These are phyloP conservation scores for Pyrgus malvae DNA, from an alignment of 2,888 invertebrate species.

Conservation along the genomic window DNA sequence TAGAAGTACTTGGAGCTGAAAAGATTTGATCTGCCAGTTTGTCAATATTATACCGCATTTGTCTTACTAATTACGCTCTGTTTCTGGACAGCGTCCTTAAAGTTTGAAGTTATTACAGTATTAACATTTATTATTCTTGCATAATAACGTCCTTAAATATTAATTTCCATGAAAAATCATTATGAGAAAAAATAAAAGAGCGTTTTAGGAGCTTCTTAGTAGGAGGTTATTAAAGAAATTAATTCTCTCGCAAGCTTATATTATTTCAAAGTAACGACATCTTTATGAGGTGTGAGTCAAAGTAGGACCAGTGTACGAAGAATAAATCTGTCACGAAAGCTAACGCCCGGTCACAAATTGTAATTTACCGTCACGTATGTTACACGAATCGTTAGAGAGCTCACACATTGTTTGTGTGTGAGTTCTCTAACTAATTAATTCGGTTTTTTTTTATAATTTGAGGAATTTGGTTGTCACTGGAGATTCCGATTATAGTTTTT, in stretches of 20 bases:
- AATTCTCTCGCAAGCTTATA: constrained; percentile 59
- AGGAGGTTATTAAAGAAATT: constrained; percentile 57
- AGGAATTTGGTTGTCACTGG: neutral
- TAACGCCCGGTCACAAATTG: constrained; percentile 73
- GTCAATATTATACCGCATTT: too few species aligned
- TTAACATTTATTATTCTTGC: constrained; percentile 16
- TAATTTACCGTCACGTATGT: constrained; percentile 65
- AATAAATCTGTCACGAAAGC: constrained; percentile 72
- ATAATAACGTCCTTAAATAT: constrained; percentile 6
- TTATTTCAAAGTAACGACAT: constrained; percentile 71
- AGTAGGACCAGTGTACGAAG: constrained; percentile 67
- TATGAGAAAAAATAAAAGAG: constrained; percentile 23
- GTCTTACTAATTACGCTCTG: neutral
- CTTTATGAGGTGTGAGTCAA: constrained; percentile 75
- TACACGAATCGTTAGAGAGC: constrained; percentile 48
- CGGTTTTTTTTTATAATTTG: constrained; percentile 23
- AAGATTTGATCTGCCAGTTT: too few species aligned
- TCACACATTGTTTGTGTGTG: constrained; percentile 21
- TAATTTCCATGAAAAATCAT: constrained; percentile 25
- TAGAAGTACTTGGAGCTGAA: too few species aligned
- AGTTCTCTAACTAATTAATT: constrained; percentile 18
- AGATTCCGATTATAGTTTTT: neutral
- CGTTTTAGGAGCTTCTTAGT: constrained; percentile 32
- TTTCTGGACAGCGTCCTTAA: neutral
- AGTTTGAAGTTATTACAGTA: constrained; percentile 1